Conservation (phyloP, 2,113 vertebrate species). For the Hassar affinis region DNA sequence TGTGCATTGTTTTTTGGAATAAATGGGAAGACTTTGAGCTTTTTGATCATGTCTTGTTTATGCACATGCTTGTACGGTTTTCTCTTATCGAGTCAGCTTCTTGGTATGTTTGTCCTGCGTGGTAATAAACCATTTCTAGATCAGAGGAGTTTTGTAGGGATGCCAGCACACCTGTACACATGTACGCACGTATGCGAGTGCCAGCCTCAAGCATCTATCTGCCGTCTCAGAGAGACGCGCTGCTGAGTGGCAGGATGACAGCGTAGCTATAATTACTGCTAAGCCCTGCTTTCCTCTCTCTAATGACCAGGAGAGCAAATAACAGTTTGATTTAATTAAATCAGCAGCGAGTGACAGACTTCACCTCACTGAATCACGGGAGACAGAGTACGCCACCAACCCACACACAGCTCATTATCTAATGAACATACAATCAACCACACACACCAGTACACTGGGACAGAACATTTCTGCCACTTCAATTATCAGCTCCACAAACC, state of each 20-base stretch:
- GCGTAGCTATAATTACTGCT: conserved; percentile 37
- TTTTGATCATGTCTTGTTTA: not conserved
- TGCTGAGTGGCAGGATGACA: conserved; percentile 36
- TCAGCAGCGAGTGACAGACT: conserved; percentile 17
- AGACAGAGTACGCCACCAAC: not conserved
- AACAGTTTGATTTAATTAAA: conserved; percentile 42
- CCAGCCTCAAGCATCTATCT: not conserved
- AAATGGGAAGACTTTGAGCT: not conserved
- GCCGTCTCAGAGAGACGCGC: conserved; percentile 16
- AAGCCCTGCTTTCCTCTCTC: conserved; percentile 19
- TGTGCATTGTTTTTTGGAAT: not conserved
- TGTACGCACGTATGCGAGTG: not conserved
- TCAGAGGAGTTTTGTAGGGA: not conserved
- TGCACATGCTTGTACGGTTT: not conserved
- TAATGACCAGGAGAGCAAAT: conserved; percentile 42
- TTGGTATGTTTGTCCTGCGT: not conserved
- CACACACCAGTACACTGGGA: not conserved
- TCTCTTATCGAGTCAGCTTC: not conserved
- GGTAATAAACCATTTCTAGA: not conserved
- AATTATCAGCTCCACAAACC: not conserved
- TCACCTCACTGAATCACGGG: conserved; percentile 19
- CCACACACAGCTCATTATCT: conserved; percentile 14
- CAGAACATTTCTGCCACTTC: not conserved
- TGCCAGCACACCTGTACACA: not conserved
- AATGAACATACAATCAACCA: not conserved